Evolutionary conservation across 2,797 vertebrate genomes (phyloP), one percentile per base, ranked within the genome.

Genomic region (Peromyscus eremicus): DNA sequence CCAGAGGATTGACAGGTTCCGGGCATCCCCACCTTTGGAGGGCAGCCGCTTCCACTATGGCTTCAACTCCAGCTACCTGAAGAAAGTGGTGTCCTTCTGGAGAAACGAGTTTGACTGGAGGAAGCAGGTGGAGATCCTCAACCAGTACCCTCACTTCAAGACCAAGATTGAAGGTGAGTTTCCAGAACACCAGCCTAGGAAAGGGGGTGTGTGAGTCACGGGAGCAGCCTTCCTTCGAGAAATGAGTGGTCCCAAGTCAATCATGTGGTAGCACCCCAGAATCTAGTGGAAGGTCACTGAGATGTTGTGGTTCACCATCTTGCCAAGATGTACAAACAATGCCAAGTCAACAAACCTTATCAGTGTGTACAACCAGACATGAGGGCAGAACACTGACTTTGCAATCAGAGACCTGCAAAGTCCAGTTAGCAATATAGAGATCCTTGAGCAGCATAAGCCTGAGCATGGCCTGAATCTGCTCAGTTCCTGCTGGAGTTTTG

Each of bases 111-210:
- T 99, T 92, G 98, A 98, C 82, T 99, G 99, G 99, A 98, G 91
- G 97, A 99, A 98, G 94, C 99, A 99, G 97, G 98, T 99, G 89
- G 98, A 98, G 66, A 13, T 98, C 91, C 98, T 99, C 75, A 99
- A 99, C 96, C 96, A 94, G 70, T 99, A 98, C 90, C 98, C 99
- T 29, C 99, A 99, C 46, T 99, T 98, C 98, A 99, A 98, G 98
- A 99, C 99, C 2, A 99, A 98, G 95, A 99, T 99, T 85, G 99
- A 99, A 98, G 99, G 99, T 99, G 32, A 0, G 97, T 96, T 86
- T 68, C 68, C 68, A 32, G 6, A 40, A 3, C 43, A 1, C 11
- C 46, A 5, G 9, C 27, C n/a, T 5, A 55, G 37, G 32, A 2
- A 2, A 9, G 11, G 71, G 4, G 25, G 25, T 29, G 60, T 29